Conservation (phyloP, 2,797 vertebrate genomes). For the Myripristis jacobus region DNA sequence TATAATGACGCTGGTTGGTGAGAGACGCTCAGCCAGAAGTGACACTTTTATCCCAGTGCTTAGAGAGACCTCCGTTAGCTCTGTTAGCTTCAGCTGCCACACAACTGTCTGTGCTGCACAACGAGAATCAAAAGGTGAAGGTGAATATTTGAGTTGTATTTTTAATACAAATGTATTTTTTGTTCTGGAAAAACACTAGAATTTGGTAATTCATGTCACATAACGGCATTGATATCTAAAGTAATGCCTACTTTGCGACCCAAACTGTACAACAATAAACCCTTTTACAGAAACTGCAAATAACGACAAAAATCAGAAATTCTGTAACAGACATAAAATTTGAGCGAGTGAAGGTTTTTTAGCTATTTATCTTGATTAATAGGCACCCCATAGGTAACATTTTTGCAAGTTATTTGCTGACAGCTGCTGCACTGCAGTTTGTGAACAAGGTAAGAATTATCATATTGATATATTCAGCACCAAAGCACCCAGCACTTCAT, state of each 20-base stretch:
- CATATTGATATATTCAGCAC: constrained; percentile 5
- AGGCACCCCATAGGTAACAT: not conserved
- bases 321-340: not conserved
- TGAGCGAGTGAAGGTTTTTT: not conserved
- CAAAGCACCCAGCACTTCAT: constrained; percentile 4
- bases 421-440: not conserved
- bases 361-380: constrained; percentile 16
- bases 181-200: too few species aligned
- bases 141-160: too few species aligned
- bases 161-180: too few species aligned
- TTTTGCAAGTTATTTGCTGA: constrained; percentile 1
- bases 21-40: constrained; percentile 30
- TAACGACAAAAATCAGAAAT: not conserved
- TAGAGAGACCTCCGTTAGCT: not conserved
- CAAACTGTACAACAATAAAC: too few species aligned
- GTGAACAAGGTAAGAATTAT: constrained; percentile 14
- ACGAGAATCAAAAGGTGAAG: not conserved
- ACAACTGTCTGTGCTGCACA: not conserved
- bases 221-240: not conserved
- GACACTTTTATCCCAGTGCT: constrained; percentile 8
- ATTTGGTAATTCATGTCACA: too few species aligned
- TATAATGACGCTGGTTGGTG: constrained; percentile 29
- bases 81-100: not conserved
- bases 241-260: not conserved
- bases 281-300: too few species aligned